Conservation (phyloP, 2,888 invertebrate genomes). For the Andrena dorsata region DNA sequence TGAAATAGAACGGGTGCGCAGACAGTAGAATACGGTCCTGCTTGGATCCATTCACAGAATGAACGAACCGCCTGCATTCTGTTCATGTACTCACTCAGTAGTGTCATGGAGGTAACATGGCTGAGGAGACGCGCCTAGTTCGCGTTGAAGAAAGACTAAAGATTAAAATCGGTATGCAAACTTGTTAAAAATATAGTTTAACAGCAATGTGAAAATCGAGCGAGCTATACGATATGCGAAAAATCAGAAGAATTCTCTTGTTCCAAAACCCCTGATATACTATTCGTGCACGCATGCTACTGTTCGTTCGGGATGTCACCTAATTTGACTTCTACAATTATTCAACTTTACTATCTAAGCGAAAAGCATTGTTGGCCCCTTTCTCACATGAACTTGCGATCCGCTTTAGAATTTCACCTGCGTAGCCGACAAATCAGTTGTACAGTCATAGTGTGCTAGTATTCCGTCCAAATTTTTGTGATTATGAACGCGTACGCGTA, state of each 20-base stretch:
- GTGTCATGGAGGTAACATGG: conserved; percentile 95
- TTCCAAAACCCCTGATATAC: conserved; percentile 14
- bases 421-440: neutral
- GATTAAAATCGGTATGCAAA: conserved; percentile 95
- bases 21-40: conserved; percentile 70
- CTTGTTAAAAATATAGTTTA: conserved; percentile 45
- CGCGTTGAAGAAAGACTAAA: conserved; percentile 96
- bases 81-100: conserved; percentile 80
- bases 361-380: conserved; percentile 18
- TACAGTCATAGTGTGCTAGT: conserved; percentile 20
- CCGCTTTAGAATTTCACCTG: conserved; percentile 6
- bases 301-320: conserved; percentile 71
- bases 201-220: conserved; percentile 17
- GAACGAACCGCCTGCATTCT: conserved; percentile 77
- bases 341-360: conserved; percentile 46
- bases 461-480: conserved; percentile 55
- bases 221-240: conserved; percentile 14
- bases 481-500: conserved; percentile 62
- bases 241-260: conserved; percentile 21
- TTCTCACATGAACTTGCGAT: neutral
- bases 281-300: conserved; percentile 53
- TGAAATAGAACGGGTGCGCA: conserved; percentile 37
- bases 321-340: conserved; percentile 69
- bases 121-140: conserved; percentile 95
- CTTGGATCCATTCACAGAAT: conserved; percentile 80